Evolutionary conservation across 2,797 vertebrate genomes (phyloP).

Genomic region (Perodicticus potto): DNA sequence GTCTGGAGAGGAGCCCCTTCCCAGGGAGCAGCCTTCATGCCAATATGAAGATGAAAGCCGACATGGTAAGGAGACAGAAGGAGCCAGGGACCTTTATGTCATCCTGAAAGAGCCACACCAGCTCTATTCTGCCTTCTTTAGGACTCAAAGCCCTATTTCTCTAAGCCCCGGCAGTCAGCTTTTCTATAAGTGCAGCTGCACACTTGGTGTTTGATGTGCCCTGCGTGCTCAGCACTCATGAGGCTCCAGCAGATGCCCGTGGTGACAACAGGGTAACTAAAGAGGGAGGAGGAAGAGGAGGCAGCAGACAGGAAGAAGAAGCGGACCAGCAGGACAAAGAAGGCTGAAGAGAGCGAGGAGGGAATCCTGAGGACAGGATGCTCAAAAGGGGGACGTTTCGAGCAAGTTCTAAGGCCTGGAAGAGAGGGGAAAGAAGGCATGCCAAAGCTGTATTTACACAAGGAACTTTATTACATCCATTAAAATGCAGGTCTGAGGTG

Average conservation of each 20-base stretch:
- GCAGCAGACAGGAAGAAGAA: not conserved
- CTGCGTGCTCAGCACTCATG: rapidly evolving
- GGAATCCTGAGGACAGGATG: not conserved
- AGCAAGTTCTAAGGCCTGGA: slow-evolving; percentile 1
- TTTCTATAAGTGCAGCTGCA: not conserved
- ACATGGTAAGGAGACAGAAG: not conserved
- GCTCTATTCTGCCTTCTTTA: not conserved
- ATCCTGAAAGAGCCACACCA: not conserved
- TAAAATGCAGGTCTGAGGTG: slow-evolving; percentile 48
- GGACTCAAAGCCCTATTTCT: not conserved
- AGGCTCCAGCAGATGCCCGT: not conserved
- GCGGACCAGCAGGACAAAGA: not conserved
- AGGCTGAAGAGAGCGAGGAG: not conserved
- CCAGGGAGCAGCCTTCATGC: not conserved
- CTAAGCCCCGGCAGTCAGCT: not conserved
- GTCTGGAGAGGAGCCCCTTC: not conserved
- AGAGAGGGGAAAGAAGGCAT: slow-evolving; percentile 12
- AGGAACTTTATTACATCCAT: slow-evolving; percentile 61
- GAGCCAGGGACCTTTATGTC: too few relatives aligned
- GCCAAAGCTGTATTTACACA: slow-evolving; percentile 56
- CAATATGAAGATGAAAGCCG: not conserved
- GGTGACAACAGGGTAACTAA: not conserved
- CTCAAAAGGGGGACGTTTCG: not conserved
- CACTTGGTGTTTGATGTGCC: not conserved
- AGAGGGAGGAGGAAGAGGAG: not conserved